Conservation (phyloP, 2,888 invertebrate species). For the Patella caerulea region DNA sequence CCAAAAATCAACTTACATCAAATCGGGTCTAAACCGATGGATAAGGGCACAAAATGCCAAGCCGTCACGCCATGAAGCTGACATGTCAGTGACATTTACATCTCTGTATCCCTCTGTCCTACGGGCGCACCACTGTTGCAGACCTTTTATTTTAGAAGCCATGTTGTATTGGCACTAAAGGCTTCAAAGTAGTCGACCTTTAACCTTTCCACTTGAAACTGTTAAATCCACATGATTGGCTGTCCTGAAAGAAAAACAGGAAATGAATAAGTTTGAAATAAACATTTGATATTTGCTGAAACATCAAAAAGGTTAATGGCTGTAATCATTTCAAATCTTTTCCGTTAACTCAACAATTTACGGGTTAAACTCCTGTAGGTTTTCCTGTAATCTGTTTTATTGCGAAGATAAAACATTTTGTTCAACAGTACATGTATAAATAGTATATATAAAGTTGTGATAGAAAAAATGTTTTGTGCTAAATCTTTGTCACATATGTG, state of each 20-base stretch:
- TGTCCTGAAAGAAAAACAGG: slow-evolving; percentile 6
- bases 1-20: slow-evolving; percentile 83
- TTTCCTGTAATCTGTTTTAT: no score
- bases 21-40: slow-evolving; percentile 94
- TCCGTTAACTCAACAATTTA: neutral
- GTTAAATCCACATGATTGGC: slow-evolving; percentile 10
- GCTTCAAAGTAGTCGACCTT: neutral
- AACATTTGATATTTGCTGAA: neutral
- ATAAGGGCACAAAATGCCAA: slow-evolving; percentile 96
- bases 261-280: slow-evolving; percentile 3
- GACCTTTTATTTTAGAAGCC: slow-evolving; percentile 80
- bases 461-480: no score
- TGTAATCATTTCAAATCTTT: slow-evolving; percentile 2
- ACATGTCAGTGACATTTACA: slow-evolving; percentile 93
- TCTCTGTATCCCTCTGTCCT: slow-evolving; percentile 91
- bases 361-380: neutral
- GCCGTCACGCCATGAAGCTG: slow-evolving; percentile 94
- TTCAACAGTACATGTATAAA: no score
- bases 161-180: slow-evolving; percentile 36
- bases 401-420: no score
- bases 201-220: neutral
- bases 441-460: no score
- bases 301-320: slow-evolving; percentile 1
- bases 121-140: slow-evolving; percentile 93
- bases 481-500: no score